These are phyloP conservation scores for Callorhinus ursinus DNA, from an alignment of 2,113 vertebrate genomes.

Conservation along the genomic window DNA sequence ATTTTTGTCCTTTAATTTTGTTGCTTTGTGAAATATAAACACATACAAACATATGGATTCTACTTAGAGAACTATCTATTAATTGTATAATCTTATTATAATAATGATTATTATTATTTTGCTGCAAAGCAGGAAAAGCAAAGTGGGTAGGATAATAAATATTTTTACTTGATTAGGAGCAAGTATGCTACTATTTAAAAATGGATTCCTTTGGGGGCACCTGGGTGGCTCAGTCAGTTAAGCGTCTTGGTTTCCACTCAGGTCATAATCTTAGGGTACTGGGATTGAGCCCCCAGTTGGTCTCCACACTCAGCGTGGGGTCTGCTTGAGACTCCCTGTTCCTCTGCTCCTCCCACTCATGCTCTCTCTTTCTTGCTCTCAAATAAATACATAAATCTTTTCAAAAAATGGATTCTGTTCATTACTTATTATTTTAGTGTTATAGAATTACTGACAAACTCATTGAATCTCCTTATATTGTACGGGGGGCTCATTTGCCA, in stretches of 20 bases:
- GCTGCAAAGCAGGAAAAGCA: background rate
- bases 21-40: background rate
- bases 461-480: background rate
- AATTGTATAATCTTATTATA: background rate
- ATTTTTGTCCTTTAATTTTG: slow-evolving; percentile 7
- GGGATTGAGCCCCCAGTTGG: background rate
- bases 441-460: background rate
- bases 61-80: background rate
- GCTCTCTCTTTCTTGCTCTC: background rate
- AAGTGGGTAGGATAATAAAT: background rate
- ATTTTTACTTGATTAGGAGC: background rate
- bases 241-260: background rate
- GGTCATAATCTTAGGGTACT: background rate
- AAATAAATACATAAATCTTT: background rate
- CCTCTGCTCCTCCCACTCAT: background rate
- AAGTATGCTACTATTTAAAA: background rate
- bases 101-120: background rate
- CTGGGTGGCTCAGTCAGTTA: background rate
- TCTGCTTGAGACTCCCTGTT: background rate
- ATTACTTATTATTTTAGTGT: background rate
- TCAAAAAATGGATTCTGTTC: background rate
- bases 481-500: background rate
- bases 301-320: background rate
- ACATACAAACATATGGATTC: background rate
- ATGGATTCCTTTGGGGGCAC: background rate